Percentiles rank a stretch among this genome's conserved stretches.
Evolutionary conservation across 2,113 vertebrate genomes (phyloP).

Genomic region (Brienomyrus brachyistius): DNA sequence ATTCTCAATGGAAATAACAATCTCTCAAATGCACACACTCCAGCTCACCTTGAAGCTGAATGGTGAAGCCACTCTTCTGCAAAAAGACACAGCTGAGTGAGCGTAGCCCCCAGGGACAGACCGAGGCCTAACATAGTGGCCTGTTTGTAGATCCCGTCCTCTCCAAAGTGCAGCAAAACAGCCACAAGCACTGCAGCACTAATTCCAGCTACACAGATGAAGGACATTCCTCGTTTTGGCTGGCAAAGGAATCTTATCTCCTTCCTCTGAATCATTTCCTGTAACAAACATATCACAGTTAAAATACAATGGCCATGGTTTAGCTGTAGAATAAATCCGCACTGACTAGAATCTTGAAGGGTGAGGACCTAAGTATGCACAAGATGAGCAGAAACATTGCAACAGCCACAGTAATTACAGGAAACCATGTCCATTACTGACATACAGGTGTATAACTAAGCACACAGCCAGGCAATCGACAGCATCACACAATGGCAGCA

Average conservation of each 20-base stretch:
- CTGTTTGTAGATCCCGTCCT: slow-evolving; percentile 18
- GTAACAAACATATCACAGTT: not conserved
- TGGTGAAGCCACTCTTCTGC: slow-evolving; percentile 47
- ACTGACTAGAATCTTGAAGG: not conserved
- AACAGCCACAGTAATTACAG: not conserved
- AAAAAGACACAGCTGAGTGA: slow-evolving; percentile 45
- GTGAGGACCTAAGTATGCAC: not conserved
- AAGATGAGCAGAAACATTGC: not conserved
- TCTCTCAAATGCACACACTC: not conserved
- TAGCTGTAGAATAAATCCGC: not conserved
- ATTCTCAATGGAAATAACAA: not conserved
- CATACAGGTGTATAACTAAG: not conserved
- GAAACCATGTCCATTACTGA: not conserved
- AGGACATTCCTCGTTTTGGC: slow-evolving; percentile 36
- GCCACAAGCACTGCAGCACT: not conserved
- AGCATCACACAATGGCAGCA: not conserved
- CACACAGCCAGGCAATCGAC: not conserved
- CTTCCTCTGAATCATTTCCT: slow-evolving; percentile 36
- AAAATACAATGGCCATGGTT: not conserved
- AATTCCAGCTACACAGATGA: slow-evolving; percentile 16
- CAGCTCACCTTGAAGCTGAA: slow-evolving; percentile 46
- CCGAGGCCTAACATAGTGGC: slow-evolving; percentile 25
- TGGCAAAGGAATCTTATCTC: slow-evolving; percentile 35
- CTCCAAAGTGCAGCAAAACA: not conserved
- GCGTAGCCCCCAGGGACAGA: slow-evolving; percentile 33